Evolutionary conservation across 2,113 vertebrate genomes (phyloP).

Genomic region (Solea senegalensis): DNA sequence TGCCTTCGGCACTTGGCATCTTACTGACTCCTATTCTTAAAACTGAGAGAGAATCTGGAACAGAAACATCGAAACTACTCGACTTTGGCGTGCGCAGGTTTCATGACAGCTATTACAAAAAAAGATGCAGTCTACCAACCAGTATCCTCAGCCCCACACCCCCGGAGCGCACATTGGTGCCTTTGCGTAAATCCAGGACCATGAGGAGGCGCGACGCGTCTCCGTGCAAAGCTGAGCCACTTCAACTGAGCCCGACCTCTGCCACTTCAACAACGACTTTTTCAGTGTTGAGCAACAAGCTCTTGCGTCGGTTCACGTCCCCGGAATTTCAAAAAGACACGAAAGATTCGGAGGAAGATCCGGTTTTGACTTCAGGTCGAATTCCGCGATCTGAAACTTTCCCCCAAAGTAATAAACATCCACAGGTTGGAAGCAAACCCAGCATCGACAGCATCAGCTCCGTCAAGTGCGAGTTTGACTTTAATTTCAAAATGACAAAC

Average conservation of each 20-base stretch:
- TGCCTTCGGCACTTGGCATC: slow-evolving; percentile 46
- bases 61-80: slow-evolving; percentile 10
- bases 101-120: slow-evolving; percentile 77
- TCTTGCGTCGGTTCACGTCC: slow-evolving; percentile 76
- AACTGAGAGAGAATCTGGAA: slow-evolving; percentile 6
- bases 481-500: slow-evolving; percentile 51
- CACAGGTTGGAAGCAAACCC: slow-evolving; percentile 73
- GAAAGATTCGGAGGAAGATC: slow-evolving; percentile 20
- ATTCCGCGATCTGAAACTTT: slow-evolving; percentile 78
- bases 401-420: slow-evolving; percentile 60
- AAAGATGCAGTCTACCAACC: slow-evolving; percentile 77
- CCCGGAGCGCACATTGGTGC: slow-evolving; percentile 53
- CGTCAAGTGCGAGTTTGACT: slow-evolving; percentile 82
- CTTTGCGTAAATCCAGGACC: slow-evolving; percentile 59
- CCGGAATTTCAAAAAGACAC: slow-evolving; percentile 69
- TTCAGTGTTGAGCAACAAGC: slow-evolving; percentile 67
- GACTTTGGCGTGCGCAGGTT: slow-evolving; percentile 58
- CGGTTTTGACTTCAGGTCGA: background rate
- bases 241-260: background rate
- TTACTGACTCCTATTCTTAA: slow-evolving; percentile 68
- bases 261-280: slow-evolving; percentile 47
- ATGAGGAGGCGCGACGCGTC: slow-evolving; percentile 39
- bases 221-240: slow-evolving; percentile 7
- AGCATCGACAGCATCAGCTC: slow-evolving; percentile 83
- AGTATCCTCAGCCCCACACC: slow-evolving; percentile 61